Evolutionary conservation across 2,888 invertebrate species (phyloP).

Genomic region (Machimus rusticus): DNA sequence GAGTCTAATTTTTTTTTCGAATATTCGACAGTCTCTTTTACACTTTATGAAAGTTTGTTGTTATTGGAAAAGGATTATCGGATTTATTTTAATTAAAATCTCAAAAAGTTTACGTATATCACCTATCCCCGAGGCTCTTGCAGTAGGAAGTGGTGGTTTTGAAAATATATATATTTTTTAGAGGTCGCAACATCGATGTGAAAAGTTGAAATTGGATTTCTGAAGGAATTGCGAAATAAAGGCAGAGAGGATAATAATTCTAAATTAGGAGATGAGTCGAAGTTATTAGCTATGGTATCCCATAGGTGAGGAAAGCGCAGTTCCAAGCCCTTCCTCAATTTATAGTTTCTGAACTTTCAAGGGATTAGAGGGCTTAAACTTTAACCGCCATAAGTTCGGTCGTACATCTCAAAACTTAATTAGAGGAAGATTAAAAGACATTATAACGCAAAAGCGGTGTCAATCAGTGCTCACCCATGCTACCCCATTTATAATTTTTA

Average conservation of each 20-base stretch:
- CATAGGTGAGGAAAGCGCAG: neutral
- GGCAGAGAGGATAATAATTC: neutral
- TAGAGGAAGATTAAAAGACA: neutral
- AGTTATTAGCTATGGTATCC: neutral
- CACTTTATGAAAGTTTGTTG: neutral
- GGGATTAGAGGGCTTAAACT: neutral
- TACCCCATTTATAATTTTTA: neutral
- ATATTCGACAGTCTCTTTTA: neutral
- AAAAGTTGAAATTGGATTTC: neutral
- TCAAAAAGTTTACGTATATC: neutral
- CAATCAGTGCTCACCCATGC: neutral
- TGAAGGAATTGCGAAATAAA: neutral
- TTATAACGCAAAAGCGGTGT: neutral
- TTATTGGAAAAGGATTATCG: constrained; percentile 15
- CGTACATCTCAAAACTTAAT: neutral
- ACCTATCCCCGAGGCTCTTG: neutral
- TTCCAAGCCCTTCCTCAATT: neutral
- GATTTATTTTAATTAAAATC: constrained; percentile 32
- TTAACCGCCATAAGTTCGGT: neutral
- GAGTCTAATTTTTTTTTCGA: neutral
- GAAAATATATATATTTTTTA: neutral
- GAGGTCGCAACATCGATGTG: neutral
- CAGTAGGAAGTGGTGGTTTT: neutral
- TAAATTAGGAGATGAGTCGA: neutral
- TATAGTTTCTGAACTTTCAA: neutral